Conservation (phyloP, 2,797 vertebrate species). For the Aotus griseimembra region DNA sequence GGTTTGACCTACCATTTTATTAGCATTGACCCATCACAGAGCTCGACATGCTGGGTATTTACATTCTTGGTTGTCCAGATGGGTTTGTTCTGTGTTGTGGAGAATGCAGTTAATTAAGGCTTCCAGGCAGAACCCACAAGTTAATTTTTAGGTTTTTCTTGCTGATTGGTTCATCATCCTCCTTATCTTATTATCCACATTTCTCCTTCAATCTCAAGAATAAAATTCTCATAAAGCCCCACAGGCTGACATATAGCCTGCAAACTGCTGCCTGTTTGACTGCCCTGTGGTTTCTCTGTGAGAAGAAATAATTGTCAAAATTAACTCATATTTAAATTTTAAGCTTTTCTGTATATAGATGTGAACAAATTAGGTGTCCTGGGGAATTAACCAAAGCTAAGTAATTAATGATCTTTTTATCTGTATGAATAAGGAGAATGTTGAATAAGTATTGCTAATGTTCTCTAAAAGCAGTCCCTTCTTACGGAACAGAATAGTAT, state of each 20-base stretch:
- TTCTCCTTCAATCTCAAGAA: slow-evolving; percentile 60
- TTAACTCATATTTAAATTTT: slow-evolving; percentile 44
- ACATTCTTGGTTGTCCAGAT: not conserved
- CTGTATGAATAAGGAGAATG: slow-evolving; percentile 22
- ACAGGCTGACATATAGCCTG: not conserved
- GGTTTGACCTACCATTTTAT: not conserved
- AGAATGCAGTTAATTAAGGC: slow-evolving; percentile 56
- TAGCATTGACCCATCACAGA: not conserved
- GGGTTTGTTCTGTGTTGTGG: slow-evolving; percentile 21
- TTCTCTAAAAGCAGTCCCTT: not conserved
- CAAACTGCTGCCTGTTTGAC: not conserved
- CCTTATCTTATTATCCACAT: slow-evolving; percentile 44
- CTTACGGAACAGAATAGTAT: not conserved
- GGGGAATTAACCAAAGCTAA: slow-evolving; percentile 69
- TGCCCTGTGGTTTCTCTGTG: slow-evolving; percentile 21
- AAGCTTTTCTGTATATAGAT: slow-evolving; percentile 68
- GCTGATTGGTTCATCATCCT: slow-evolving; percentile 23
- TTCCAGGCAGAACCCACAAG: slow-evolving; percentile 58
- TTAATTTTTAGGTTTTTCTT: slow-evolving; percentile 62
- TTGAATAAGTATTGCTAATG: slow-evolving; percentile 57
- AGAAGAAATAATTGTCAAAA: not conserved
- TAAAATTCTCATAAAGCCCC: not conserved
- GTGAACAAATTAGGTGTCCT: slow-evolving; percentile 61
- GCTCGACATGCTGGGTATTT: not conserved
- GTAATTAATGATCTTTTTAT: slow-evolving; percentile 69